Evolutionary conservation across 2,113 vertebrate genomes (phyloP).

Genomic region (Nicator chloris): DNA sequence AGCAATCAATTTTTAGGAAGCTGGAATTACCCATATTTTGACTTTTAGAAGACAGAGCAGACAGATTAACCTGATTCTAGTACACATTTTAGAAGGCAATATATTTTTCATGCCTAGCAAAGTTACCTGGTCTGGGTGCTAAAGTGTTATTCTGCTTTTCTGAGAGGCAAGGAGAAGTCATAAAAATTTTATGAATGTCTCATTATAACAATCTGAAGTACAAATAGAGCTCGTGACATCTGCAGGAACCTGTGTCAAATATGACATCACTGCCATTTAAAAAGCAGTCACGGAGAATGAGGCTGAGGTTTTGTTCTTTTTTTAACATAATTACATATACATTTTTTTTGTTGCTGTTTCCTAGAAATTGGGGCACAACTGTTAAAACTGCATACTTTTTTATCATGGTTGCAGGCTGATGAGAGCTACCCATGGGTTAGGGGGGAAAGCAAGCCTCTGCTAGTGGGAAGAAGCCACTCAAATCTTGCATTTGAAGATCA

Average conservation of each 20-base stretch:
- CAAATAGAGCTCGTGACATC: not conserved
- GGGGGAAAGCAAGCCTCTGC: not conserved
- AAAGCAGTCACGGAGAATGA: not conserved
- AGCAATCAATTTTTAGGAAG: not conserved
- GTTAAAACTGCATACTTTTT: not conserved
- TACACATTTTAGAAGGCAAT: not conserved
- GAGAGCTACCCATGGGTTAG: not conserved
- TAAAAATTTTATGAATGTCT: not conserved
- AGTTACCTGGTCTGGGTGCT: not conserved
- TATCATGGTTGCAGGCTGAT: not conserved
- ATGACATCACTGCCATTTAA: not conserved
- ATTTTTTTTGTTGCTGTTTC: not conserved
- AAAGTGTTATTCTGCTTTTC: not conserved
- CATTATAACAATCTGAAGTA: not conserved
- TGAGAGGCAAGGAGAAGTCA: not conserved
- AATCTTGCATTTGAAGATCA: not conserved
- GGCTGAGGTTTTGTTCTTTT: slow-evolving; percentile 3
- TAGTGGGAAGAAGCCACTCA: not conserved
- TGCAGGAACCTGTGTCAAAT: not conserved
- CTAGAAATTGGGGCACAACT: slow-evolving; percentile 10
- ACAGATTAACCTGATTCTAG: not conserved
- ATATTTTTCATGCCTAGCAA: not conserved
- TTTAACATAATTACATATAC: not conserved
- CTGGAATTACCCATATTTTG: not conserved
- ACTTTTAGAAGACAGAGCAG: not conserved